phyloP scores from a whole-genome alignment of 1,140 invertebrate species.

The Tetramorium alpestre region DNA sequence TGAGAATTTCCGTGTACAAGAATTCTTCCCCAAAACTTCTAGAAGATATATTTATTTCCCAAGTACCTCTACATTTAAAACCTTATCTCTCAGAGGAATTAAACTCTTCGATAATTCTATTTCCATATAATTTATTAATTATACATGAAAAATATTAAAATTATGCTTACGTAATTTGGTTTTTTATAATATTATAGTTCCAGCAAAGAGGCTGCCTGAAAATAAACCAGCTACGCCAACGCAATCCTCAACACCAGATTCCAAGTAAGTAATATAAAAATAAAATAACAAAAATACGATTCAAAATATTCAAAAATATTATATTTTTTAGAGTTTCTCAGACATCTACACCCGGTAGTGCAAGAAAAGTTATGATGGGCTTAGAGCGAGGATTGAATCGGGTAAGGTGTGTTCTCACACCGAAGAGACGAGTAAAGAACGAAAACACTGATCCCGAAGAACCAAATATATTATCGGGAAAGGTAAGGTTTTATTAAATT shows the following conservation, averaged over 20 bases:
- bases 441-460: constrained; percentile 75
- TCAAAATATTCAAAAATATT: background rate
- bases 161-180: background rate
- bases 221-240: constrained; percentile 74
- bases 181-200: constrained; percentile 71
- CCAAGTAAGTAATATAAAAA: constrained; percentile 61
- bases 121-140: background rate
- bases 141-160: background rate
- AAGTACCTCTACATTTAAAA: background rate
- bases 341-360: constrained; percentile 85
- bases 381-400: constrained; percentile 90
- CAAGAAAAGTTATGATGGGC: constrained; percentile 88
- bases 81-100: background rate
- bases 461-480: constrained; percentile 84
- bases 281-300: constrained; percentile 17
- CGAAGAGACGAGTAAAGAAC: constrained; percentile 85
- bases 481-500: constrained; percentile 79
- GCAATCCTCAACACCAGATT: constrained; percentile 60
- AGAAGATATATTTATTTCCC: constrained; percentile 36
- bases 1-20: constrained; percentile 60
- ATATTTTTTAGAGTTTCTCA: constrained; percentile 73
- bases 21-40: constrained; percentile 51
- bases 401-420: constrained; percentile 90
- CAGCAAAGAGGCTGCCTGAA: constrained; percentile 75
- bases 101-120: constrained; percentile 7